Percentiles rank a stretch among this genome's conserved stretches.
Conservation (phyloP, 2,113 vertebrate genomes). For the Brachypodius melanocephalos region DNA sequence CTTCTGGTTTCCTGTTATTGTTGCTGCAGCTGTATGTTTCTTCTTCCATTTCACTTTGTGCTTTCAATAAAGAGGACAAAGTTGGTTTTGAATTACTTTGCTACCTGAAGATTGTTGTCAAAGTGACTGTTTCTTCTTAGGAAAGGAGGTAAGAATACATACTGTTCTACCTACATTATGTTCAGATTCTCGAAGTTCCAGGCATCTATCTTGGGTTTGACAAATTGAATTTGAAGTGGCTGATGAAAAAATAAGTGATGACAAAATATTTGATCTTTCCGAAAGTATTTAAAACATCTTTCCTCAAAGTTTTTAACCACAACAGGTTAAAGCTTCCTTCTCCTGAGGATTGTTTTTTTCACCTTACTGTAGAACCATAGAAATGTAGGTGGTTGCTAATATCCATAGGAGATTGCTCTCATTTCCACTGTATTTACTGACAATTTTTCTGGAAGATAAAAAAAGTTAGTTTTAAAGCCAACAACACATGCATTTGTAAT, state of each 20-base stretch:
- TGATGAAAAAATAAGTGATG: not conserved
- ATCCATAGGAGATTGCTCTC: not conserved
- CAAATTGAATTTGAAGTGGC: not conserved
- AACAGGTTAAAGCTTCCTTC: not conserved
- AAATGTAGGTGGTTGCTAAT: not conserved
- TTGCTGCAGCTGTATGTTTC: constrained; percentile 42
- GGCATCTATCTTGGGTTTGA: constrained; percentile 22
- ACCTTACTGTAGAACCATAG: not conserved
- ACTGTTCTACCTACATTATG: not conserved
- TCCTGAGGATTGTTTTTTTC: not conserved
- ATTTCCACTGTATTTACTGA: not conserved
- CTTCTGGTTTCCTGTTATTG: constrained; percentile 56
- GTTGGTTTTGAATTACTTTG: constrained; percentile 19
- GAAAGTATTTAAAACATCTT: not conserved
- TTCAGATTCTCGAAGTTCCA: constrained; percentile 38
- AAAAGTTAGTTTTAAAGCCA: not conserved
- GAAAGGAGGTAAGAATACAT: constrained; percentile 54
- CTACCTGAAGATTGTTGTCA: not conserved
- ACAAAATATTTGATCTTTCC: not conserved
- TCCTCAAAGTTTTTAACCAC: not conserved
- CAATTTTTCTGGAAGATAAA: constrained; percentile 4
- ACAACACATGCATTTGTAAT: not conserved
- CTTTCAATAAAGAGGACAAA: constrained; percentile 13
- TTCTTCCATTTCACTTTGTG: constrained; percentile 8
- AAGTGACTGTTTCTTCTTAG: constrained; percentile 34